Evolutionary conservation across 2,888 invertebrate genomes (phyloP).

Genomic region (Thalpophila matura): DNA sequence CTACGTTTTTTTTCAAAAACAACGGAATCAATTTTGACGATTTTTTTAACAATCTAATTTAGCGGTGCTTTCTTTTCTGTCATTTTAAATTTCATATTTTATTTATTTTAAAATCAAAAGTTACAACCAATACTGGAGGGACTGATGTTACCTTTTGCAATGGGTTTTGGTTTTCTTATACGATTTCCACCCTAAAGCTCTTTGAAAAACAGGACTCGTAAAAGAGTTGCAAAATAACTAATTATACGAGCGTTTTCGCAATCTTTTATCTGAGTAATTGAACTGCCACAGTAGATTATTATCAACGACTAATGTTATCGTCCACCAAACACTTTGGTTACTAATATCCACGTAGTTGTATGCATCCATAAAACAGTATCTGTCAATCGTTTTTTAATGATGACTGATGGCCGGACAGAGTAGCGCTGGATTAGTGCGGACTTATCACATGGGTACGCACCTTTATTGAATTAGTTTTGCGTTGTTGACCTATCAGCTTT

Average conservation of each 20-base stretch:
- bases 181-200: no score
- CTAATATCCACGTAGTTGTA: slow-evolving; percentile 45
- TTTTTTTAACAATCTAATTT: no score
- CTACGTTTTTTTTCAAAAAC: no score
- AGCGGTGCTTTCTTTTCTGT: no score
- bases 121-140: no score
- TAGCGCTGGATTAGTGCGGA: slow-evolving; percentile 75
- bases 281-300: slow-evolving; percentile 20
- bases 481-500: slow-evolving; percentile 68
- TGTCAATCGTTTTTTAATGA: slow-evolving; percentile 78
- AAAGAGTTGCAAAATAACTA: background rate
- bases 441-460: slow-evolving; percentile 71
- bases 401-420: slow-evolving; percentile 85
- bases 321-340: slow-evolving; percentile 59
- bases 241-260: background rate
- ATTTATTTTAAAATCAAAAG: no score
- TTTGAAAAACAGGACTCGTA: no score
- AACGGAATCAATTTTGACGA: no score
- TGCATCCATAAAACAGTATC: slow-evolving; percentile 55
- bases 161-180: no score
- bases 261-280: slow-evolving; percentile 12
- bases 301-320: slow-evolving; percentile 43
- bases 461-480: slow-evolving; percentile 73
- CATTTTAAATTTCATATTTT: no score
- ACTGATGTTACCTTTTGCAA: no score